A percentile compares a stretch with the other conserved stretches of the same genome.
Evolutionary conservation across 1,140 invertebrate genomes (phyloP).

Genomic region (Pachypsylla venusta): DNA sequence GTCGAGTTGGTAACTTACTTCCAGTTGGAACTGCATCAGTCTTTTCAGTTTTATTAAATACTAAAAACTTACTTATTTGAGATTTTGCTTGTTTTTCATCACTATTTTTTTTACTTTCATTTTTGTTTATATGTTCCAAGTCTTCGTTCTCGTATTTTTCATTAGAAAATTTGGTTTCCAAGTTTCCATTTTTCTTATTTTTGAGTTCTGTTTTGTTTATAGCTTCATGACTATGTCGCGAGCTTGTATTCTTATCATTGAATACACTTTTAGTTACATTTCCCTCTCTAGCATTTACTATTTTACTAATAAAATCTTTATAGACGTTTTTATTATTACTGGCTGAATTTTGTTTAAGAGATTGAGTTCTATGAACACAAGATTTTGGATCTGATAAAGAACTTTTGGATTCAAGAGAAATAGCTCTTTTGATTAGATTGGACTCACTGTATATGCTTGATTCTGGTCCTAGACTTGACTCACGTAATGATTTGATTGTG

Average conservation of each 20-base stretch:
- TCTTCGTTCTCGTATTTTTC: conserved; percentile 16
- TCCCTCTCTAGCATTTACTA: not conserved
- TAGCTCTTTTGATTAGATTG: conserved; percentile 45
- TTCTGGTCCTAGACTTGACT: conserved; percentile 30
- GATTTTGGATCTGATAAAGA: conserved; percentile 34
- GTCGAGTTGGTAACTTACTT: conserved; percentile 17
- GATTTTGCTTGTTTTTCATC: not conserved
- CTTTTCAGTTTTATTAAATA: not conserved
- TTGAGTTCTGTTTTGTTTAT: not conserved
- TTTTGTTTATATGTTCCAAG: conserved; percentile 12
- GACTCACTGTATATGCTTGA: conserved; percentile 32
- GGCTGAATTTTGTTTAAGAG: conserved; percentile 47
- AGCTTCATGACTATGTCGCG: not conserved
- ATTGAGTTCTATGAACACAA: conserved; percentile 41
- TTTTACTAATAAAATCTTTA: conserved; percentile 5
- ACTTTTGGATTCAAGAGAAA: conserved; percentile 40
- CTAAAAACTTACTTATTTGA: conserved; percentile 1
- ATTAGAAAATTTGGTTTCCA: conserved; percentile 15
- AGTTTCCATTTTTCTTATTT: conserved; percentile 11
- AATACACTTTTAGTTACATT: conserved; percentile 2
- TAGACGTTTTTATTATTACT: conserved; percentile 1
- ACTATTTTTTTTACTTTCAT: not conserved
- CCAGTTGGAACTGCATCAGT: not conserved
- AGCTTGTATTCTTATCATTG: conserved; percentile 10
- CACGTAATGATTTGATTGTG: conserved; percentile 32